phyloP scores from a whole-genome alignment of 2,888 invertebrate species.

The Anodontia alba region DNA sequence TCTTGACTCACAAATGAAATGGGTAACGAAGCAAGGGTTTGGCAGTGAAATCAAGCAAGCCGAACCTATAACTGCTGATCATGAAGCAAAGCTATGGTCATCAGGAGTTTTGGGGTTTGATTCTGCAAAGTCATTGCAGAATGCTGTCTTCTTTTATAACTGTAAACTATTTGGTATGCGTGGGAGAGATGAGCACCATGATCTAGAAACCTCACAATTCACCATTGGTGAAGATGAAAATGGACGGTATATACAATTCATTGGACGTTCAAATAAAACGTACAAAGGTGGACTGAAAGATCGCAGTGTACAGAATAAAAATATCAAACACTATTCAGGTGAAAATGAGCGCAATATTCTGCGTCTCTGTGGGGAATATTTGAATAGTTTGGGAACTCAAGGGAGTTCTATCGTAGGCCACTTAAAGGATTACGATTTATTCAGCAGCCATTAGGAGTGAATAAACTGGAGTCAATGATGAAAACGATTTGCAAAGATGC shows the following conservation, averaged over 20 bases:
- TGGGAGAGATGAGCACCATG: conserved; percentile 29
- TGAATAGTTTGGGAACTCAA: not conserved
- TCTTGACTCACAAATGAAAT: not conserved
- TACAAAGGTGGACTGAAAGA: conserved; percentile 21
- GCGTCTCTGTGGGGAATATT: not conserved
- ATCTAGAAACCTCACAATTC: conserved; percentile 3
- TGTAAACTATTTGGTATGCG: conserved; percentile 42
- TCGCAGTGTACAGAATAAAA: not conserved
- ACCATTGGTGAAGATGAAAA: conserved; percentile 1
- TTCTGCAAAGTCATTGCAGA: not conserved
- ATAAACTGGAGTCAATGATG: not conserved
- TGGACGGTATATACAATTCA: conserved; percentile 15
- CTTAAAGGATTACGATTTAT: not conserved
- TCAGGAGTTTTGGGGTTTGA: conserved; percentile 7
- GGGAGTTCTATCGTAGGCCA: not conserved
- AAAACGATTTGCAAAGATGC: not conserved
- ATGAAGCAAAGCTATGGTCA: conserved; percentile 29
- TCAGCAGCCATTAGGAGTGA: not conserved
- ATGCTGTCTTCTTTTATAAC: conserved; percentile 37
- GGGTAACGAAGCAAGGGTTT: not conserved
- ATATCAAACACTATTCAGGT: not conserved
- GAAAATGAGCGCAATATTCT: not conserved
- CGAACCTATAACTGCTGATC: conserved; percentile 28
- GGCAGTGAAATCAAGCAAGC: not conserved
- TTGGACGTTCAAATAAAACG: conserved; percentile 16